Evolutionary conservation across 2,888 invertebrate genomes (phyloP).

Genomic region (Sinhomidia bicolor): DNA sequence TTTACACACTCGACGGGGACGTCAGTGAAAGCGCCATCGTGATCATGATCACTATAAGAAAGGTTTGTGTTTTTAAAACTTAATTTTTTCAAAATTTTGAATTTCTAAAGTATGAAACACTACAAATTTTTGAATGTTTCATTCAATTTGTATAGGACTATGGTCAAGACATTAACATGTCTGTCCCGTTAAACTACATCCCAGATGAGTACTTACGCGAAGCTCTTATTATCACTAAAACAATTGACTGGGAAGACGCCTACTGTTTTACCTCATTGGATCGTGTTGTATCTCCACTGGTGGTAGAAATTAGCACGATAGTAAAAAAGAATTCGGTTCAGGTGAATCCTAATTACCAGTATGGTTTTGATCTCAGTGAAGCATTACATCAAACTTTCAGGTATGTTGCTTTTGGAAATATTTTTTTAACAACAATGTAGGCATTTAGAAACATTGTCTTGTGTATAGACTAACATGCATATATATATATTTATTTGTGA

Average conservation of each 20-base stretch:
- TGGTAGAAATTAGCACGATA: conserved; percentile 63
- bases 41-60: conserved; percentile 35
- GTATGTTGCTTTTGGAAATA: conserved; percentile 15
- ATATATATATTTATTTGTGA: no score
- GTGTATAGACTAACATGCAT: no score
- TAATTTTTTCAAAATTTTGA: background rate
- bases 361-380: conserved; percentile 2
- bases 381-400: conserved; percentile 40
- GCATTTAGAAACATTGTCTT: no score
- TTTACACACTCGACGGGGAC: conserved; percentile 54
- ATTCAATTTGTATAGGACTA: conserved; percentile 61
- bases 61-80: conserved; percentile 35
- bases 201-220: conserved; percentile 48
- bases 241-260: conserved; percentile 62
- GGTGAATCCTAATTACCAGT: conserved; percentile 67
- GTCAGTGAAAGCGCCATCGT: conserved; percentile 43
- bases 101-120: no score
- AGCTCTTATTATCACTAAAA: conserved; percentile 50
- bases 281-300: conserved; percentile 44
- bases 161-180: conserved; percentile 69
- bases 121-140: background rate
- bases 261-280: conserved; percentile 59
- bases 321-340: conserved; percentile 57
- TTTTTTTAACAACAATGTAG: background rate
- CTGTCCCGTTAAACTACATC: conserved; percentile 46